Percentiles rank a stretch among this genome's conserved stretches.
These are phyloP conservation scores for Gadus macrocephalus DNA, from an alignment of 2,113 vertebrate species.

Conservation along the genomic window DNA sequence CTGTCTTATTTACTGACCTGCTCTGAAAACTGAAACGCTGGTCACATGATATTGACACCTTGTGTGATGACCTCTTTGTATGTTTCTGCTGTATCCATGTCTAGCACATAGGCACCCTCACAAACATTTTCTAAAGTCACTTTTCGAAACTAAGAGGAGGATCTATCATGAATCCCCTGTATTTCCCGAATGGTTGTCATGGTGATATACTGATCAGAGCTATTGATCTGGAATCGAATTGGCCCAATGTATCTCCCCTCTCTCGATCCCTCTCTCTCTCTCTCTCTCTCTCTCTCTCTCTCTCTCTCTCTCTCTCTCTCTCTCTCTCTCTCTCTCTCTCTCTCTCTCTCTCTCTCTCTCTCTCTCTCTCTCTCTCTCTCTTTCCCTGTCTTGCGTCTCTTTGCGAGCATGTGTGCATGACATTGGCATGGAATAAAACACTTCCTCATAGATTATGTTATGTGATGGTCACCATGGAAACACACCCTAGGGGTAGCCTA, in stretches of 20 bases:
- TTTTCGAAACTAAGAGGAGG: too few species aligned
- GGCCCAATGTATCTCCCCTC: not conserved
- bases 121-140: conserved; percentile 3
- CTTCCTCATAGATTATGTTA: conserved; percentile 52
- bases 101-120: conserved; percentile 23
- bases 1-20: too few species aligned
- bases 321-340: too few species aligned
- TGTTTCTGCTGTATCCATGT: conserved; percentile 30
- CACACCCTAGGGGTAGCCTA: conserved; percentile 48
- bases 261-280: too few species aligned
- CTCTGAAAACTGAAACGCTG: too few species aligned
- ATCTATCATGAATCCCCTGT: not conserved
- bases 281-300: too few species aligned
- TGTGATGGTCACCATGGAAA: conserved; percentile 70
- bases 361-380: not conserved
- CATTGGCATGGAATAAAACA: conserved; percentile 41
- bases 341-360: too few species aligned
- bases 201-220: conserved; percentile 47
- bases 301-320: too few species aligned
- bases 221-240: conserved; percentile 58
- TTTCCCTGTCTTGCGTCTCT: not conserved
- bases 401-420: conserved; percentile 14
- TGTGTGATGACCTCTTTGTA: conserved; percentile 17
- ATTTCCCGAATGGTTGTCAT: conserved; percentile 48
- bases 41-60: too few species aligned